Conservation (phyloP, 2,113 vertebrate species). For the Cyanocitta stelleri region DNA sequence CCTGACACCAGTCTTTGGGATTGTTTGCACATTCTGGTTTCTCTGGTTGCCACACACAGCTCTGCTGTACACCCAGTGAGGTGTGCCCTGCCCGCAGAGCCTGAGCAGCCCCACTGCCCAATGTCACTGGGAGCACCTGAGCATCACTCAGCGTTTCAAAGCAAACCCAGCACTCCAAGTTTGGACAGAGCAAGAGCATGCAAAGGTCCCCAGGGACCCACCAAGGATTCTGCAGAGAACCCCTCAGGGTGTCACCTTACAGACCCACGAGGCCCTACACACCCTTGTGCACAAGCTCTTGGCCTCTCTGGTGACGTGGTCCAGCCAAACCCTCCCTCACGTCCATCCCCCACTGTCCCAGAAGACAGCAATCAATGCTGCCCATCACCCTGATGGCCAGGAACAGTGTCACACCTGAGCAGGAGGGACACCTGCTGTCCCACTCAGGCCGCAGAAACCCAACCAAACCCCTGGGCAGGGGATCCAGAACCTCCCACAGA, state of each 20-base stretch:
- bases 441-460: background rate
- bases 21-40: accelerated
- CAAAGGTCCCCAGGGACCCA: background rate
- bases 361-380: background rate
- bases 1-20: background rate
- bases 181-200: background rate
- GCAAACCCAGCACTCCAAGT: background rate
- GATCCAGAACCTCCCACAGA: background rate
- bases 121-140: accelerated
- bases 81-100: accelerated
- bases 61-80: background rate
- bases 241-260: background rate
- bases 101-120: background rate
- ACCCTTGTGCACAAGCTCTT: background rate
- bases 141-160: background rate
- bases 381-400: accelerated
- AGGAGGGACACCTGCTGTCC: background rate
- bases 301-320: background rate
- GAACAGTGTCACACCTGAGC: background rate
- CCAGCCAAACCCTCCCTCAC: background rate
- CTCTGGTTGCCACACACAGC: background rate
- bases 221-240: background rate
- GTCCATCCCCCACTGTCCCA: background rate
- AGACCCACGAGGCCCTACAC: background rate
- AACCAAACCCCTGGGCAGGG: background rate